A percentile compares a stretch with the other conserved stretches of the same genome.
phyloP scores from a whole-genome alignment of 2,113 vertebrate species.

The Festucalex cinctus region DNA sequence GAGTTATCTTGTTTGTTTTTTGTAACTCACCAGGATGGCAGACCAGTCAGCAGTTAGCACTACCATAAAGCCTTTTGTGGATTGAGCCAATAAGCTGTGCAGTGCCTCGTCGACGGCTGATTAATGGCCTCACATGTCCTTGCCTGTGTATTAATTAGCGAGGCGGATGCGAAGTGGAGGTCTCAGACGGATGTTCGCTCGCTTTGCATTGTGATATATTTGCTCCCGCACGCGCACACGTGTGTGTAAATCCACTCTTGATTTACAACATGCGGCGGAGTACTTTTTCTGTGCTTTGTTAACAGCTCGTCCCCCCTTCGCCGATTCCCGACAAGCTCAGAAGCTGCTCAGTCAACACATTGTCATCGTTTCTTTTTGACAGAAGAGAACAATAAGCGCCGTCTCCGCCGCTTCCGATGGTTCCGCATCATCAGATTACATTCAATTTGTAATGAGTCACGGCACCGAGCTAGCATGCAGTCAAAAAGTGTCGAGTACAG shows the following conservation, averaged over 20 bases:
- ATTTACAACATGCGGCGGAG: conserved; percentile 3
- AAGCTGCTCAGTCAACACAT: conserved; percentile 36
- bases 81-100: conserved; percentile 37
- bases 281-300: conserved; percentile 12
- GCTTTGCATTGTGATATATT: neutral
- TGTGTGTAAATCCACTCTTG: conserved; percentile 2
- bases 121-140: conserved; percentile 33
- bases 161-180: conserved; percentile 2
- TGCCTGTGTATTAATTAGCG: conserved; percentile 41
- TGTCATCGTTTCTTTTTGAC: conserved; percentile 22
- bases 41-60: neutral
- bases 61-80: conserved; percentile 31
- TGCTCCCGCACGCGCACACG: neutral
- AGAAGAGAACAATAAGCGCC: conserved; percentile 21
- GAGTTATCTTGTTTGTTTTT: no score
- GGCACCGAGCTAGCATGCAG: neutral
- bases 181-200: conserved; percentile 3
- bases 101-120: conserved; percentile 35
- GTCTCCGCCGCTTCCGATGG: conserved; percentile 10
- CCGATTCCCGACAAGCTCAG: conserved; percentile 17
- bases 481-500: neutral
- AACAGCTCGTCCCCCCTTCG: conserved; percentile 19
- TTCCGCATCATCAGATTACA: conserved; percentile 1
- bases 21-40: neutral
- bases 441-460: neutral